phyloP scores from a whole-genome alignment of 2,113 vertebrate genomes.

The Anguilla japonica region DNA sequence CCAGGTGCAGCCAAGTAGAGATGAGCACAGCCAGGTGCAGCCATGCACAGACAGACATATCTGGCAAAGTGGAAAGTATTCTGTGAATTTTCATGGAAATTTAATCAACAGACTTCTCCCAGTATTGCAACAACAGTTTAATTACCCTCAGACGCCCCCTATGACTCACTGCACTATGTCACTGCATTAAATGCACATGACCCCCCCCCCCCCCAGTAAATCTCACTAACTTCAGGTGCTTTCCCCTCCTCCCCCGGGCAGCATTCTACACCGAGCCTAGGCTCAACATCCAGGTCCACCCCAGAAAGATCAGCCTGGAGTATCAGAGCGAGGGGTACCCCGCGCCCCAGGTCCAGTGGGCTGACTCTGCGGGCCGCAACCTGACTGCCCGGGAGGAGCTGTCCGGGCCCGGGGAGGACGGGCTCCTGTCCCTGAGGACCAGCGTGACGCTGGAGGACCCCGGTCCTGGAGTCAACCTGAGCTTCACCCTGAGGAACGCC shows the following conservation, averaged over 20 bases:
- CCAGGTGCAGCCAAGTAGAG: too few species aligned
- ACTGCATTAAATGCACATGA: too few species aligned
- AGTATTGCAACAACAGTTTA: neutral
- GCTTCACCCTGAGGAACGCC: conserved; percentile 39
- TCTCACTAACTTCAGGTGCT: neutral
- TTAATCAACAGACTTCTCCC: too few species aligned
- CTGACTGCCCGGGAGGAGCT: neutral
- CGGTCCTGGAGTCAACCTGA: conserved; percentile 15
- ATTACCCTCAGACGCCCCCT: too few species aligned
- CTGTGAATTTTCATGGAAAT: too few species aligned
- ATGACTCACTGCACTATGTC: too few species aligned
- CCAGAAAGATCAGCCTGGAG: conserved; percentile 8
- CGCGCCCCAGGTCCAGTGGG: conserved; percentile 36
- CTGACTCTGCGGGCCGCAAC: conserved; percentile 16
- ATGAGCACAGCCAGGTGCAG: too few species aligned
- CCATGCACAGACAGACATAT: too few species aligned
- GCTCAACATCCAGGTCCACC: conserved; percentile 21
- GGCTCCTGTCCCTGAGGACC: conserved; percentile 29
- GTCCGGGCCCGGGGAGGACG: neutral
- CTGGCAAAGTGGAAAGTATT: too few species aligned
- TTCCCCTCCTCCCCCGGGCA: neutral
- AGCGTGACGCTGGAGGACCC: conserved; percentile 9
- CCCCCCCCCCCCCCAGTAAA: too few species aligned
- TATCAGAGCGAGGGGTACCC: conserved; percentile 45
- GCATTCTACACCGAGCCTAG: conserved; percentile 44